These are phyloP conservation scores for Microplitis mediator DNA, from an alignment of 1,140 invertebrate species.

Conservation along the genomic window DNA sequence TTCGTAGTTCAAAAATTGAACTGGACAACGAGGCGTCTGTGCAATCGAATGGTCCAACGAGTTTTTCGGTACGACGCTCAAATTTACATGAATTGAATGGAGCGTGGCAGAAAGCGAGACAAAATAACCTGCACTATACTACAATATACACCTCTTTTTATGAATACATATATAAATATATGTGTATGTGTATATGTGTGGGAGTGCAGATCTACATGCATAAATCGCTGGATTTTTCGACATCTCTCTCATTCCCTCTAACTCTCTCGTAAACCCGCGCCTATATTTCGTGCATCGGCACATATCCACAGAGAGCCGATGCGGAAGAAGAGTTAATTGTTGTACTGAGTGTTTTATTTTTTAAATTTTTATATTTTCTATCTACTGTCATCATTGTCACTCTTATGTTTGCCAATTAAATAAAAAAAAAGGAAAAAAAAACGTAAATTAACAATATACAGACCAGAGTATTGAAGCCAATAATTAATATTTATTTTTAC, in stretches of 20 bases:
- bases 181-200: neutral
- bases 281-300: constrained; percentile 36
- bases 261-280: neutral
- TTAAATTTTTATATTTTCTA: constrained; percentile 10
- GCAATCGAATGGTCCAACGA: constrained; percentile 10
- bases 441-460: neutral
- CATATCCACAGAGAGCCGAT: constrained; percentile 34
- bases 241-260: neutral
- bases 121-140: neutral
- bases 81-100: constrained; percentile 26
- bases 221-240: constrained; percentile 17
- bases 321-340: constrained; percentile 42
- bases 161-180: neutral
- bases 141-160: neutral
- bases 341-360: constrained; percentile 27
- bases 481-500: neutral
- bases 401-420: constrained; percentile 5
- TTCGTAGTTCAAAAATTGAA: constrained; percentile 3
- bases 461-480: too few relatives aligned
- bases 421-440: neutral
- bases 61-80: constrained; percentile 16
- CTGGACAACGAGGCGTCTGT: neutral
- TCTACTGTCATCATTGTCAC: neutral
- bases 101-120: neutral
- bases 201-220: neutral